phyloP scores from a whole-genome alignment of 2,888 invertebrate species.

The Deroplatys truncata region DNA sequence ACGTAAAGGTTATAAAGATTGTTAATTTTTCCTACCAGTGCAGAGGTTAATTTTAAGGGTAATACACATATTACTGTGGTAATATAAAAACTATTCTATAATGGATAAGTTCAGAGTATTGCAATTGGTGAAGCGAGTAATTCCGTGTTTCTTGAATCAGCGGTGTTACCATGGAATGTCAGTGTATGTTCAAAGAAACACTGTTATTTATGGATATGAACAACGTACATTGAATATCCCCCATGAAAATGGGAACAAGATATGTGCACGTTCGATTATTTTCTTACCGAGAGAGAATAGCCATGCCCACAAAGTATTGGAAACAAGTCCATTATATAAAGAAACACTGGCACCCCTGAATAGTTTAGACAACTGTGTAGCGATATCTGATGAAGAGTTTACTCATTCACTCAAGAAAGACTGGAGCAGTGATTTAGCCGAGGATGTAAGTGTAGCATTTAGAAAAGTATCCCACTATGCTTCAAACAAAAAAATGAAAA shows the following conservation, averaged over 20 bases:
- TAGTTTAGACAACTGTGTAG: background rate
- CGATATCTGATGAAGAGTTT: conserved; percentile 5
- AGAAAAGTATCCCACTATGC: conserved; percentile 5
- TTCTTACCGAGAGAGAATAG: conserved; percentile 8
- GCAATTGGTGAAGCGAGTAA: background rate
- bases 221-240: background rate
- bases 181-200: background rate
- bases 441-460: conserved; percentile 7
- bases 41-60: no score
- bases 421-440: conserved; percentile 14
- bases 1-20: background rate
- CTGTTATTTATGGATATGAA: background rate
- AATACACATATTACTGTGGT: background rate
- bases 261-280: background rate
- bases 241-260: background rate
- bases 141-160: background rate
- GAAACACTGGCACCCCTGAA: background rate
- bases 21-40: background rate
- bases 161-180: background rate
- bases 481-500: background rate
- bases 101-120: background rate
- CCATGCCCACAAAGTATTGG: conserved; percentile 21
- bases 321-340: conserved; percentile 10
- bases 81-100: background rate
- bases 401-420: background rate